phyloP scores from a whole-genome alignment of 2,797 vertebrate genomes.

The Eulemur albifrons region DNA sequence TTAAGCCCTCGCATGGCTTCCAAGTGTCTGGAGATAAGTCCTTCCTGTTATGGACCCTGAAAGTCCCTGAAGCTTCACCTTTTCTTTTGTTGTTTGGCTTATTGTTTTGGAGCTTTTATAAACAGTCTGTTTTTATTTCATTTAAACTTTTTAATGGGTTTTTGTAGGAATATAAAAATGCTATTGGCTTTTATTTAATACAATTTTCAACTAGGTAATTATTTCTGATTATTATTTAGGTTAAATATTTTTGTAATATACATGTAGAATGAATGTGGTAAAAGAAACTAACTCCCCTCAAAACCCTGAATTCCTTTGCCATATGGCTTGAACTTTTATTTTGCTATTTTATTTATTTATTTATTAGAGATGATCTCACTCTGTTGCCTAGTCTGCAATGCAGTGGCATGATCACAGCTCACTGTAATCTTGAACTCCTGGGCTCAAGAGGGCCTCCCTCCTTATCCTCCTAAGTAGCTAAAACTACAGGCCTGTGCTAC shows the following conservation, averaged over 20 bases:
- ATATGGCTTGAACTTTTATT: neutral
- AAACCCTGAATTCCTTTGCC: neutral
- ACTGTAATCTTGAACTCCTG: neutral
- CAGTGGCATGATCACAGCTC: neutral
- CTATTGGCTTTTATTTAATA: slow-evolving; percentile 2
- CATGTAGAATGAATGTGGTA: neutral
- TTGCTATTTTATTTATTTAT: neutral
- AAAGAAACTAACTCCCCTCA: neutral
- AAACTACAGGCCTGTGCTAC: neutral
- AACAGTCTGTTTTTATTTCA: neutral
- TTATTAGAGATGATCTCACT: neutral
- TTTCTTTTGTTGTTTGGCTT: neutral
- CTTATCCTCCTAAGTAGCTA: neutral
- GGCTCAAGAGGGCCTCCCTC: neutral
- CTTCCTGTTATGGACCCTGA: neutral
- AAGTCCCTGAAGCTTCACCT: neutral
- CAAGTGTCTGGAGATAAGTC: neutral
- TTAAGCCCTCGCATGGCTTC: neutral
- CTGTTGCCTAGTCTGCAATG: neutral
- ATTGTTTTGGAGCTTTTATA: neutral
- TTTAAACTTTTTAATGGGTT: neutral
- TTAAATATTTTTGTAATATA: neutral
- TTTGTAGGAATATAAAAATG: neutral
- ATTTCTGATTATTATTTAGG: neutral
- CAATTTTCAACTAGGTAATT: neutral